Conservation (phyloP, 2,113 vertebrate genomes). For the Sceloporus tristichus region DNA sequence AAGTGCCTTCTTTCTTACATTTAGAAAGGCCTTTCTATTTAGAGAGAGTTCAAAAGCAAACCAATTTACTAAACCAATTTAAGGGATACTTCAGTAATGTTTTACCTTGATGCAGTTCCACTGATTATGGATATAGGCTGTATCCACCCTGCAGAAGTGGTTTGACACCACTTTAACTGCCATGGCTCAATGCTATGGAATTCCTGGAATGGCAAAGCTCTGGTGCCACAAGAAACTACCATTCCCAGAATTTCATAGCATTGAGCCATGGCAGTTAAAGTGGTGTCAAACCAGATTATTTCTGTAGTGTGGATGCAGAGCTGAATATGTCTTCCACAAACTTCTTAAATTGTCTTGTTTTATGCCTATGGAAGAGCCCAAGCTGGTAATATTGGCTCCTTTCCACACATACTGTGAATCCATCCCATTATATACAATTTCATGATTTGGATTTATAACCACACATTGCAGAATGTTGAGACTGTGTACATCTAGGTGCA, state of each 20-base stretch:
- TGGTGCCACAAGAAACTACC: no score
- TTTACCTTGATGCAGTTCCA: rapidly evolving
- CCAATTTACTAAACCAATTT: neutral
- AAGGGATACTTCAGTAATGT: neutral
- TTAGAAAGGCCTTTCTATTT: neutral
- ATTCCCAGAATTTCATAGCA: no score
- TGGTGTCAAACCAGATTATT: no score
- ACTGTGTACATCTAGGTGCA: neutral
- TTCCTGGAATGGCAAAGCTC: no score
- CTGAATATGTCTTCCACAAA: neutral
- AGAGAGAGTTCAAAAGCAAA: neutral
- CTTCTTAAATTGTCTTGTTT: neutral
- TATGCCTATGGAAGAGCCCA: neutral
- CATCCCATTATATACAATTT: neutral
- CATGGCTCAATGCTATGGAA: no score
- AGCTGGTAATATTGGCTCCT: neutral
- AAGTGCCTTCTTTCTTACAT: neutral
- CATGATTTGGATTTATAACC: neutral
- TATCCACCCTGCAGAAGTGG: no score
- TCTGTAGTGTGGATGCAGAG: no score
- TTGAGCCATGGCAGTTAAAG: no score
- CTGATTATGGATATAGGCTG: no score
- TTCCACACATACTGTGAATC: neutral
- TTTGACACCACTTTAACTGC: no score
- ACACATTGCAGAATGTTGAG: neutral